These are phyloP conservation scores for Papilio aristodemus DNA, from an alignment of 1,140 invertebrate species.

Conservation along the genomic window DNA sequence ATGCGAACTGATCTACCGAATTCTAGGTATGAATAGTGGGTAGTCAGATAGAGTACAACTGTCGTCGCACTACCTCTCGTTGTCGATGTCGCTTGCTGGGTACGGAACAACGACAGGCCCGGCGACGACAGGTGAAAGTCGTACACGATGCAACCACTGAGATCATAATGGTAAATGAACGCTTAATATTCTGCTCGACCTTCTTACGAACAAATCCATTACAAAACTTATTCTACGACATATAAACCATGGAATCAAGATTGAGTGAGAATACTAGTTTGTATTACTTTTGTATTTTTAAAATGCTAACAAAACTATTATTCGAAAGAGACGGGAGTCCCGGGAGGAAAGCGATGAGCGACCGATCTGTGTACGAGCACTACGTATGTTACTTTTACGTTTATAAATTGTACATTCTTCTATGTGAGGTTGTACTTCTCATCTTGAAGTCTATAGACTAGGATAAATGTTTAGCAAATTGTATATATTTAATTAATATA, in stretches of 20 bases:
- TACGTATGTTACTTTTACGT: too few relatives aligned
- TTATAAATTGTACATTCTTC: too few relatives aligned
- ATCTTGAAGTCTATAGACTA: too few relatives aligned
- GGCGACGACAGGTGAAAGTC: slow-evolving; percentile 9
- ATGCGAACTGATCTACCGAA: slow-evolving; percentile 40
- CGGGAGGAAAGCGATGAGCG: slow-evolving; percentile 68
- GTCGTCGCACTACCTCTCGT: too few relatives aligned
- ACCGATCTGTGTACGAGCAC: slow-evolving; percentile 21
- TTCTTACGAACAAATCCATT: background rate
- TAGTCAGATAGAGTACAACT: too few relatives aligned
- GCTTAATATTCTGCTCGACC: slow-evolving; percentile 2
- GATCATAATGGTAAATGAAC: slow-evolving; percentile 3
- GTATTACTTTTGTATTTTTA: slow-evolving; percentile 50
- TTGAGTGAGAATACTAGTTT: slow-evolving; percentile 50
- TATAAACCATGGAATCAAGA: slow-evolving; percentile 38
- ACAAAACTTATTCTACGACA: background rate
- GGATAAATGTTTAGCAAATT: too few relatives aligned
- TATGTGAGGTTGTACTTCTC: too few relatives aligned
- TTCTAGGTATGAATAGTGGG: too few relatives aligned
- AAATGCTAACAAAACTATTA: slow-evolving; percentile 55
- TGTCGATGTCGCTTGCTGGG: too few relatives aligned
- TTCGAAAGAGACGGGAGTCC: too few relatives aligned
- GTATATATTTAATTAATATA: too few relatives aligned
- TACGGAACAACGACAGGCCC: too few relatives aligned
- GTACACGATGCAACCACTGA: background rate